These are phyloP conservation scores for Folsomia candida DNA, from an alignment of 2,888 invertebrate species.

Conservation along the genomic window DNA sequence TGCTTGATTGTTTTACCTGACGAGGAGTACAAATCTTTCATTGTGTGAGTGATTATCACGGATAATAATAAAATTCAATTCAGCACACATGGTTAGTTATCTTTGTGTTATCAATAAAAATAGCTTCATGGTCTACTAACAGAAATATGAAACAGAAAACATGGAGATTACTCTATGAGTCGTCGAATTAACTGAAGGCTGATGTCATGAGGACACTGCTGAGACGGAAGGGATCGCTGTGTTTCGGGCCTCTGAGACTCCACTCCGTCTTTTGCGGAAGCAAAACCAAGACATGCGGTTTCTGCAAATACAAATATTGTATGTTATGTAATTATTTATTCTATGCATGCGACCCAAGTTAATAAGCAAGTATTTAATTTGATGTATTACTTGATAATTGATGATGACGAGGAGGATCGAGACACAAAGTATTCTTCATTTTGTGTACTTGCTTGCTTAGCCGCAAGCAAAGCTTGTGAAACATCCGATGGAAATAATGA, in stretches of 20 bases:
- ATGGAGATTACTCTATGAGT: neutral
- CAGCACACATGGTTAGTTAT: neutral
- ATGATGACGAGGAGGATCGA: slow-evolving; percentile 54
- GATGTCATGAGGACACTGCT: slow-evolving; percentile 27
- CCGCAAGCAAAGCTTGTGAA: slow-evolving; percentile 63
- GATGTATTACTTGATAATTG: slow-evolving; percentile 53
- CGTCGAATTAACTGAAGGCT: neutral
- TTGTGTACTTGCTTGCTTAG: slow-evolving; percentile 33
- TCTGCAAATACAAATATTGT: slow-evolving; percentile 9
- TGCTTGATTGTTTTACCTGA: neutral
- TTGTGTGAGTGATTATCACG: neutral
- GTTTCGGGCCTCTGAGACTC: neutral
- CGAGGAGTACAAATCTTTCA: neutral
- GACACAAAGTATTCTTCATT: slow-evolving; percentile 54
- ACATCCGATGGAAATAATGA: slow-evolving; percentile 72
- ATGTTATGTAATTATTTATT: neutral
- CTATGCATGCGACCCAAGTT: neutral
- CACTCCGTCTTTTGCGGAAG: slow-evolving; percentile 23
- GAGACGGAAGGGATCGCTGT: slow-evolving; percentile 21
- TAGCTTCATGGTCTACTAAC: neutral
- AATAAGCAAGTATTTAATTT: neutral
- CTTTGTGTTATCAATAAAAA: neutral
- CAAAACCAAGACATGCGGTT: slow-evolving; percentile 30
- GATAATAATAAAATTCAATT: neutral
- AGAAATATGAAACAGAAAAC: neutral